Evolutionary conservation across 2,113 vertebrate species (phyloP).

Genomic region (Pedetes capensis): DNA sequence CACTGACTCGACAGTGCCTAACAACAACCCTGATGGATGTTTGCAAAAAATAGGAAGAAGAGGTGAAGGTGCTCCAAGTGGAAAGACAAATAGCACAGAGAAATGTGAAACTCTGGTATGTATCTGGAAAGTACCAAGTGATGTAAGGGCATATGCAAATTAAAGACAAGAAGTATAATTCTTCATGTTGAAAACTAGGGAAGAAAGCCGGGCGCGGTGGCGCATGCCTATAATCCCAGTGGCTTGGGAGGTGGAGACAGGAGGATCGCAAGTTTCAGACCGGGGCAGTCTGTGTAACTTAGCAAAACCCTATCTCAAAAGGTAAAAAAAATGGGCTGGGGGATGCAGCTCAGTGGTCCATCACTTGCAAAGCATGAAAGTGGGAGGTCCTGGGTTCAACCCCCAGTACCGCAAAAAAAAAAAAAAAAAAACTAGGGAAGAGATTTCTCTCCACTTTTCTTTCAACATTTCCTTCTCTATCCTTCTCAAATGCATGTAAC

Average conservation of each 20-base stretch:
- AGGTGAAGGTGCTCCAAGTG: background rate
- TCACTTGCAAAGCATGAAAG: too few species aligned
- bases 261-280: too few species aligned
- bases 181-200: background rate
- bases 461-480: background rate
- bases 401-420: too few species aligned
- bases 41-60: background rate
- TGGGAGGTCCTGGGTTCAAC: too few species aligned
- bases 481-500: background rate
- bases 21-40: background rate
- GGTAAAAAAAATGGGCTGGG: too few species aligned
- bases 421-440: constrained; percentile 11
- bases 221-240: too few species aligned
- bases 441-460: background rate
- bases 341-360: too few species aligned
- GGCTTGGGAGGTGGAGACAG: too few species aligned
- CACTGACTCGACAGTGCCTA: too few species aligned
- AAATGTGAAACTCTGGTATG: background rate
- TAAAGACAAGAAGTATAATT: constrained; percentile 5
- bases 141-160: background rate
- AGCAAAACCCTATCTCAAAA: too few species aligned
- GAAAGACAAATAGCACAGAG: background rate
- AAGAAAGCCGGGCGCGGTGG: too few species aligned
- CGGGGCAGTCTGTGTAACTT: too few species aligned
- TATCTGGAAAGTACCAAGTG: background rate